Percentiles rank a stretch among this genome's conserved stretches.
Conservation (phyloP, 2,113 vertebrate genomes). For the Anseranas semipalmata region DNA sequence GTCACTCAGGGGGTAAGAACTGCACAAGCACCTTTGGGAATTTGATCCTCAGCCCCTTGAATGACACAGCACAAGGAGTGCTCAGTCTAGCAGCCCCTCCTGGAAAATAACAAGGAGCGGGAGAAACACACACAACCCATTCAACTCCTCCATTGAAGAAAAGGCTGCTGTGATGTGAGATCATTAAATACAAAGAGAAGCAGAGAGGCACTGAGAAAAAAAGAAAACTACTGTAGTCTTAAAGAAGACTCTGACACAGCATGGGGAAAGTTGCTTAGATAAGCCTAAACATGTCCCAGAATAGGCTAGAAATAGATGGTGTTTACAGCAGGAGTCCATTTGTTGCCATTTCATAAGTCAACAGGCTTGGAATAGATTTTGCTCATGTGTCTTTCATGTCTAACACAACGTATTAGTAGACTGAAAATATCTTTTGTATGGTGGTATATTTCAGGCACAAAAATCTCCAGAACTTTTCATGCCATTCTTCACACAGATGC, state of each 20-base stretch:
- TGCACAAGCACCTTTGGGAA: not conserved
- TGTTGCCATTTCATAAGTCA: not conserved
- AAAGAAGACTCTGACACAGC: not conserved
- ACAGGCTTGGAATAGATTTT: not conserved
- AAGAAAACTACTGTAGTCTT: not conserved
- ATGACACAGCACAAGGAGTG: not conserved
- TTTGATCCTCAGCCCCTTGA: not conserved
- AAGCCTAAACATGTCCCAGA: not conserved
- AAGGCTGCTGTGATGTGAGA: not conserved
- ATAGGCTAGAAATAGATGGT: conserved; percentile 26
- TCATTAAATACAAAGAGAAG: not conserved
- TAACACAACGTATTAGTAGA: not conserved
- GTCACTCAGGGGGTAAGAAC: not conserved
- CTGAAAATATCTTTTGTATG: not conserved
- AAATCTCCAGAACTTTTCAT: not conserved
- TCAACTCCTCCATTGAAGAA: not conserved
- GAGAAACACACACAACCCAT: not conserved
- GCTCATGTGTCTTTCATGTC: not conserved
- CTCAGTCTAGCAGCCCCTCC: not conserved
- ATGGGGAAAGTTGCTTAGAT: not conserved
- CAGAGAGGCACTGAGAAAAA: not conserved
- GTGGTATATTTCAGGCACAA: not conserved
- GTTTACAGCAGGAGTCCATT: not conserved
- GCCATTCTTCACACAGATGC: not conserved
- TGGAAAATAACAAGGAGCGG: not conserved